Percentiles rank a stretch among this genome's conserved stretches.
These are phyloP conservation scores for Tringa solitaria DNA, from an alignment of 2,113 vertebrate species.

Conservation along the genomic window DNA sequence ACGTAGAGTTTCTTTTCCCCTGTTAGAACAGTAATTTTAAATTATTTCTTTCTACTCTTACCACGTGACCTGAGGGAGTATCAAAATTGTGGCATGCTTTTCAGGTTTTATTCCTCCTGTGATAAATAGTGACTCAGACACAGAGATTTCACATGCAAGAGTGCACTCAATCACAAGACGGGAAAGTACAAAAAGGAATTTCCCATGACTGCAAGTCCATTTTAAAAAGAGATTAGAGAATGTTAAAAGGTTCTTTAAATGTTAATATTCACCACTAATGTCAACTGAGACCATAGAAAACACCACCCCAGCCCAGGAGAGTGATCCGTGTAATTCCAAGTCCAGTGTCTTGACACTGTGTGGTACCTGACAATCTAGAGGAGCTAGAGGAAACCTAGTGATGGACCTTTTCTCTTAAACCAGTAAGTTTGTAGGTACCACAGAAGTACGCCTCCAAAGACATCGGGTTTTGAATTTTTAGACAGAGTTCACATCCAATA, in stretches of 20 bases:
- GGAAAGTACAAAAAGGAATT: conserved; percentile 39
- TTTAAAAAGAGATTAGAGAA: neutral
- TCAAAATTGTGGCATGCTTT: neutral
- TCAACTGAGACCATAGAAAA: neutral
- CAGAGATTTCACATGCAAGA: neutral
- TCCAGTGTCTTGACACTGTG: neutral
- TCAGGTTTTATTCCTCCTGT: conserved; percentile 26
- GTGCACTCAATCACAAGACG: neutral
- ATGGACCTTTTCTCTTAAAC: neutral
- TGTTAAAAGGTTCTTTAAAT: neutral
- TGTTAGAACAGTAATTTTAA: neutral
- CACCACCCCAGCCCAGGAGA: neutral
- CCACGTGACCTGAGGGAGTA: neutral
- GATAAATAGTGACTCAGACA: neutral
- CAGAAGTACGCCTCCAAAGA: neutral
- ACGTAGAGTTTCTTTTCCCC: no score
- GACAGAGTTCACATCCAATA: neutral
- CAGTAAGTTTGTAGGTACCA: neutral
- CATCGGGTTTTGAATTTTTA: neutral
- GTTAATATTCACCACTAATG: neutral
- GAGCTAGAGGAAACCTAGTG: neutral
- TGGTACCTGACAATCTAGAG: neutral
- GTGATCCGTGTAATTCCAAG: neutral
- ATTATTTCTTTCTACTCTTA: neutral
- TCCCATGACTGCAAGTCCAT: neutral